Conservation (phyloP, 2,888 invertebrate species). For the Tridacna gigas region DNA sequence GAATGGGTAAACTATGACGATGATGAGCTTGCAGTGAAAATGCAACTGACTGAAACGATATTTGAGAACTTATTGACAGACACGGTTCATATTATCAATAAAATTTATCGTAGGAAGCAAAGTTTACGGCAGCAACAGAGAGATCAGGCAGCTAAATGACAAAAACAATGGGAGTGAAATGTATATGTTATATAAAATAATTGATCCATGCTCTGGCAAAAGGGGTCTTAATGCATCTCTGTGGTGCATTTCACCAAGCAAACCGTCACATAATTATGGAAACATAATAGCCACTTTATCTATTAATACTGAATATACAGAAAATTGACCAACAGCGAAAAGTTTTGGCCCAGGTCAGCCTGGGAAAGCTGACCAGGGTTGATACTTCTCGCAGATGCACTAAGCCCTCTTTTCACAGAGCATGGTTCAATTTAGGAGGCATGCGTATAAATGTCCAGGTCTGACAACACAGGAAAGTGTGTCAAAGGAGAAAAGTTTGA, state of each 20-base stretch:
- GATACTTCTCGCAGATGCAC: too few relatives aligned
- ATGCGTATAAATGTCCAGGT: not conserved
- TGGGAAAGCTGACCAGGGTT: too few relatives aligned
- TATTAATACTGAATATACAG: too few relatives aligned
- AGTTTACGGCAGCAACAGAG: slow-evolving; percentile 42
- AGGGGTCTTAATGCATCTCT: too few relatives aligned
- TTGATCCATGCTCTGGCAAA: too few relatives aligned
- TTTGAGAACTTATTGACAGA: slow-evolving; percentile 87
- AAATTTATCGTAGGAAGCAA: slow-evolving; percentile 73
- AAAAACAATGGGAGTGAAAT: not conserved
- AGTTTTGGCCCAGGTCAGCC: too few relatives aligned
- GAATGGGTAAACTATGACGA: slow-evolving; percentile 91
- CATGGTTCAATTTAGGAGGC: too few relatives aligned
- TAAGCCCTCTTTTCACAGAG: too few relatives aligned
- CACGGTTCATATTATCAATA: slow-evolving; percentile 83
- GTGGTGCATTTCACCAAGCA: too few relatives aligned
- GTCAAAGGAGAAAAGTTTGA: too few relatives aligned
- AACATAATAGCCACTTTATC: not conserved
- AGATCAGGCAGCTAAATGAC: slow-evolving; percentile 48
- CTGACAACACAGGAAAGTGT: not conserved
- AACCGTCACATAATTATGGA: too few relatives aligned
- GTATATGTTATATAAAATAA: not conserved
- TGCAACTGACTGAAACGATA: slow-evolving; percentile 87
- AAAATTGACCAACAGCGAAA: too few relatives aligned
- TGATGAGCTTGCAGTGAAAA: slow-evolving; percentile 90